Base-by-base conservation (phyloP, 1,140 invertebrate genomes). In the Caerostris extrusa region DNA sequence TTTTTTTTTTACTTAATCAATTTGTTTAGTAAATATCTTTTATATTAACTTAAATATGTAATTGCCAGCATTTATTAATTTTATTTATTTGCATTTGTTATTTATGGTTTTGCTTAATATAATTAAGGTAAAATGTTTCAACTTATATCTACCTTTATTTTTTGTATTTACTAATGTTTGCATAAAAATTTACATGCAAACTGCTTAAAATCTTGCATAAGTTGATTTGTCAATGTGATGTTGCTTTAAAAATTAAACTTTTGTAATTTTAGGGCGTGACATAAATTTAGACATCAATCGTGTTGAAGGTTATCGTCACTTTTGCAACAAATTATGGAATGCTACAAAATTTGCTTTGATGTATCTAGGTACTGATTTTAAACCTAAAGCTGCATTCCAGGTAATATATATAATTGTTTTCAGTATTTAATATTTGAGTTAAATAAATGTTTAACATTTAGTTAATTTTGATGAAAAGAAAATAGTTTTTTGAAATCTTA, bases 271-370 rank as follows among this genome's bases (percentile, higher is more conserved):
- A 94, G 94, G 95, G 10, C 90, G 98, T 17, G 98, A 99, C 95
- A 98, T 99, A 95, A 99, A 99, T 97, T 97, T 99, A 95, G 99
- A 99, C 96, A 99, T 99, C 91, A 96, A 99, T 85, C 97, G 99
- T 94, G 98, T 99, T 14, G 98, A 99, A 96, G 99, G 99, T 12
- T 99, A 99, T 95, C 97, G 99, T 95, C 99, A 99, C 96, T 99
- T 99, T 97, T 99, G 99, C 96, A 99, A 99, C 96, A 99, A 99
- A 96, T 96, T 99, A 57, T 99, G 99, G 99, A 99, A 99, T 96
- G 99, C 99, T 0, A 98, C 98, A 5, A 98, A 98, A 96, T 99
- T 99, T 96, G 98, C 98, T 5, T 96, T 99, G 88, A 96, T 95
- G 94, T 96, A 96, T 83, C 95, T 97, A 5, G 96, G 96, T 64